These are phyloP conservation scores for Anastrepha ludens DNA, from an alignment of 1,140 invertebrate genomes.

Conservation along the genomic window DNA sequence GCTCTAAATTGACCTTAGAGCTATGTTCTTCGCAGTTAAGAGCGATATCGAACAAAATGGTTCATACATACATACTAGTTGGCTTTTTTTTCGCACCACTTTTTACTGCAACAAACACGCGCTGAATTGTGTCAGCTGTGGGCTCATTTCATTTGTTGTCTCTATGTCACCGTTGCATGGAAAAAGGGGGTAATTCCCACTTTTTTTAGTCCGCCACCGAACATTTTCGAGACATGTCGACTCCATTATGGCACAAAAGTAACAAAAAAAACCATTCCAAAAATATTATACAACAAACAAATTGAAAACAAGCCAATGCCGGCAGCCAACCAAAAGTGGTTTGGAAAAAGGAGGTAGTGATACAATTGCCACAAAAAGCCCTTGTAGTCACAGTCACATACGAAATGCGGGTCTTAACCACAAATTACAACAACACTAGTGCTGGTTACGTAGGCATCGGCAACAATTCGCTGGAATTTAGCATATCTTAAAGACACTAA, in stretches of 20 bases:
- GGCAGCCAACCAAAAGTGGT: background rate
- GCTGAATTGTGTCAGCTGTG: too few species aligned
- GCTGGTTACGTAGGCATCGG: background rate
- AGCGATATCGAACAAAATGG: too few species aligned
- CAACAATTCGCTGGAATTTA: slow-evolving; percentile 6
- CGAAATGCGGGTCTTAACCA: background rate
- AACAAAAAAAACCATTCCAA: background rate
- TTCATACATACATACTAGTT: too few species aligned
- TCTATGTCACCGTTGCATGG: too few species aligned
- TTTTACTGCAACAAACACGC: too few species aligned
- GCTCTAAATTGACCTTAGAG: too few species aligned
- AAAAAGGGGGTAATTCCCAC: too few species aligned
- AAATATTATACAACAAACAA: background rate
- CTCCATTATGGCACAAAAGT: slow-evolving; percentile 24
- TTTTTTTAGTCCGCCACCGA: too few species aligned
- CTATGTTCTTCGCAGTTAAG: too few species aligned
- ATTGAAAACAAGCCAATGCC: background rate
- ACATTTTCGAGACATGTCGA: background rate
- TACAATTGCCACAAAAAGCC: background rate
- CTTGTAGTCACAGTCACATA: background rate
- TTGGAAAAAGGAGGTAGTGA: background rate
- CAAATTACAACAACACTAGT: background rate
- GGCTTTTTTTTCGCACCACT: too few species aligned
- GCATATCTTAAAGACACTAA: background rate
- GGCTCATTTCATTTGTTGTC: too few species aligned